Evolutionary conservation across 2,888 invertebrate species (phyloP).

Genomic region (Tipula vernalis): DNA sequence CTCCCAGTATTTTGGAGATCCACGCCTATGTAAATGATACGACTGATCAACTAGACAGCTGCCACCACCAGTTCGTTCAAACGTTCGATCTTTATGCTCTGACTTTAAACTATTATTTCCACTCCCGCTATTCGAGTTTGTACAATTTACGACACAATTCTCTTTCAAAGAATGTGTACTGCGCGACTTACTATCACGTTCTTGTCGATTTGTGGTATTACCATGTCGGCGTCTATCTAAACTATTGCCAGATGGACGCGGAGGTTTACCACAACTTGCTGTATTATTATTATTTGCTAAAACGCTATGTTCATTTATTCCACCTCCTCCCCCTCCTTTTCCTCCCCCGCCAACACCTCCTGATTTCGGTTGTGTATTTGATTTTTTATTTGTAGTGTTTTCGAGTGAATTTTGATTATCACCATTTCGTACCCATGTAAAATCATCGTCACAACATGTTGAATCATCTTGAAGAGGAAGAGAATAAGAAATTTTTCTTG

Average conservation of each 20-base stretch:
- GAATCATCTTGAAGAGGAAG: constrained; percentile 39
- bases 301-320: not conserved
- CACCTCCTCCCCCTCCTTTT: not conserved
- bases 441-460: constrained; percentile 51
- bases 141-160: constrained; percentile 25
- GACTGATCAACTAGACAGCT: not conserved
- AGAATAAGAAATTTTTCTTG: not conserved
- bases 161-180: constrained; percentile 45
- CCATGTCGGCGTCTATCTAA: constrained; percentile 42
- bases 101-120: not conserved
- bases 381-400: not conserved
- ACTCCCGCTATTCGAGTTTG: constrained; percentile 10
- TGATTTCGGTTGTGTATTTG: not conserved
- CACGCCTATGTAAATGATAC: constrained; percentile 10
- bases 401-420: constrained; percentile 18
- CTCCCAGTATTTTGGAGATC: constrained; percentile 19
- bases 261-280: constrained; percentile 17
- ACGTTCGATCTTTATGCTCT: not conserved
- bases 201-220: constrained; percentile 38
- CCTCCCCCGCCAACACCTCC: not conserved
- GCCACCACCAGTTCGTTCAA: not conserved
- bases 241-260: constrained; percentile 37
- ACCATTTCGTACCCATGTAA: constrained; percentile 45
- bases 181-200: constrained; percentile 50
- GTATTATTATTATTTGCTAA: not conserved